Conservation (phyloP, 2,888 invertebrate species). For the Dynastes hyllus region DNA sequence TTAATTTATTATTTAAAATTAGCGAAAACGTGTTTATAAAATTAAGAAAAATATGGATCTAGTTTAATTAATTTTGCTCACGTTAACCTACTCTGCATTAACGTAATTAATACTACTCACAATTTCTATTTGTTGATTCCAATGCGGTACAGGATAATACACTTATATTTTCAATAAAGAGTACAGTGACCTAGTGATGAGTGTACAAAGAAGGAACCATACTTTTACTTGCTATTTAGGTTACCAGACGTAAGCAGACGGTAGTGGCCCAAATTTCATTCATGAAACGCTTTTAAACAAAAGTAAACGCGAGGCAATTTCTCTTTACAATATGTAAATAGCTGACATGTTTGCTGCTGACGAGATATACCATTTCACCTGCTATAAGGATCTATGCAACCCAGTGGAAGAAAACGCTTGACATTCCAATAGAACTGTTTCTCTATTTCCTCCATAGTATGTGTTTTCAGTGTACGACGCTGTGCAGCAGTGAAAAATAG, state of each 20-base stretch:
- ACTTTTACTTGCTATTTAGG: slow-evolving; percentile 43
- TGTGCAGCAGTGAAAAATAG: too few species aligned
- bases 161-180: slow-evolving; percentile 20
- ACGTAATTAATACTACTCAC: too few species aligned
- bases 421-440: too few species aligned
- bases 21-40: too few species aligned
- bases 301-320: slow-evolving; percentile 31
- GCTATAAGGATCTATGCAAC: background rate
- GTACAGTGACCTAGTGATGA: slow-evolving; percentile 42
- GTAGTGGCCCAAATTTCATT: slow-evolving; percentile 43
- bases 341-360: background rate
- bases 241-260: slow-evolving; percentile 34
- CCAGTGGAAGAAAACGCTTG: too few species aligned
- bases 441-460: too few species aligned
- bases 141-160: background rate
- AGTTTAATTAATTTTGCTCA: too few species aligned
- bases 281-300: slow-evolving; percentile 38
- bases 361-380: too few species aligned
- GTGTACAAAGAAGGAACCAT: slow-evolving; percentile 27
- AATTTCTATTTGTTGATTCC: background rate
- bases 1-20: too few species aligned
- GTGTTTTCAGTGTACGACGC: too few species aligned
- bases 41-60: too few species aligned
- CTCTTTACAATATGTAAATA: slow-evolving; percentile 38
- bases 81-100: too few species aligned